Evolutionary conservation across 1,140 invertebrate genomes (phyloP), one percentile per base, ranked within the genome.

Genomic region (Armadillidium nasatum): DNA sequence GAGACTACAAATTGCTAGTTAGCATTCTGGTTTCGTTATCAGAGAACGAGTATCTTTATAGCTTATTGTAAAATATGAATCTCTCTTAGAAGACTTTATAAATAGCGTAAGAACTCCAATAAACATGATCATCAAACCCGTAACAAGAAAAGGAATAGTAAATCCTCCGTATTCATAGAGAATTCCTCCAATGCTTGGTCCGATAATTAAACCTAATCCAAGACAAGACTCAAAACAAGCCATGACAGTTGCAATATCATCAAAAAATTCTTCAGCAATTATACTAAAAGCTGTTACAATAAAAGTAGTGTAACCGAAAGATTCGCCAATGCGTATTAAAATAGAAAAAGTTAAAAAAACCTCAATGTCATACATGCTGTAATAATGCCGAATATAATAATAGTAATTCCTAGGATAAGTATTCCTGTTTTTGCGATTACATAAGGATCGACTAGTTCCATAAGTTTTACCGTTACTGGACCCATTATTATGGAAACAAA

Each of bases 141-240:
- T 82, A 44, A 83, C 77, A 11, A 83, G 66, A 72, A 84, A 84
- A 44, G 83, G 83, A 43, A 83, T 50, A 71, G 80, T 82, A 77
- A 82, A 84, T 15, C 83, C 83, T 46, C 83, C 83, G 44, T 78
- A 71, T 79, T 82, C 80, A 21, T 83, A 80, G 72, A 84, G 72
- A 13, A 79, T 80, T 22, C 83, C 83, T n/a, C 83, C 83, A 13
- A 83, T 70, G 13, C 78, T 76, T 2, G 83, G 83, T 6, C 83
- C 83, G 21, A 82, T 60, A 60, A 73, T 73, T 9, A 73, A 60
- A 10, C 72, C 72, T 13, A 54, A 23, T 10, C 72, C 72, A n/a
- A 73, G 67, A 44, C 72, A 50, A 10, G 72, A 60, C 44, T 73
- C 72, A 9, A 73, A 43, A 19, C 46, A 46, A 10, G 72, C 72